A percentile compares a stretch with the other conserved stretches of the same genome.
Conservation (phyloP, 2,888 invertebrate species). For the Thalpophila matura region DNA sequence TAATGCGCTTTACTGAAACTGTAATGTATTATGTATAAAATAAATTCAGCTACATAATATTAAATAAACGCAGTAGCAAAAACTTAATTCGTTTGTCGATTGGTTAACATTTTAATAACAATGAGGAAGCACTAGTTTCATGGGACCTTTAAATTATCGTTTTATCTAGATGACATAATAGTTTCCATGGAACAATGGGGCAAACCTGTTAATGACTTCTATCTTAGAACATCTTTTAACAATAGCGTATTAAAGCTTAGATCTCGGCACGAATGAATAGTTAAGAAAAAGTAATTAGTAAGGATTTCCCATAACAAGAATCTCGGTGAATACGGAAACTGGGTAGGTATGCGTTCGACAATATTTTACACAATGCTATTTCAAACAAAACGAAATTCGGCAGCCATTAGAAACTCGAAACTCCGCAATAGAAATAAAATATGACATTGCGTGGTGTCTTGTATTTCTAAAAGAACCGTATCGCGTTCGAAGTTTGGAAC, state of each 20-base stretch:
- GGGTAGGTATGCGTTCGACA: slow-evolving; percentile 33
- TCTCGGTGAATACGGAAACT: slow-evolving; percentile 43
- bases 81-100: slow-evolving; percentile 64
- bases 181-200: slow-evolving; percentile 65
- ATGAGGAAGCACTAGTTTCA: slow-evolving; percentile 69
- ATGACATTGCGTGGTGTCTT: slow-evolving; percentile 48
- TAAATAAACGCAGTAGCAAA: slow-evolving; percentile 42
- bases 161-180: slow-evolving; percentile 68
- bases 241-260: slow-evolving; percentile 63
- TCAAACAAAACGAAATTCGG: slow-evolving; percentile 51
- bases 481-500: slow-evolving; percentile 47
- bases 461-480: slow-evolving; percentile 37
- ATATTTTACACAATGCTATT: slow-evolving; percentile 57
- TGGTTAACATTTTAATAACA: slow-evolving; percentile 66
- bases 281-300: slow-evolving; percentile 42
- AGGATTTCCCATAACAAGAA: slow-evolving; percentile 54
- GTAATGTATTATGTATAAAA: slow-evolving; percentile 33
- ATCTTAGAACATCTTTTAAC: slow-evolving; percentile 62
- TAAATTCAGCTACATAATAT: slow-evolving; percentile 1
- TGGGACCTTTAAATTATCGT: slow-evolving; percentile 58
- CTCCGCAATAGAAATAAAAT: slow-evolving; percentile 42
- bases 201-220: slow-evolving; percentile 52
- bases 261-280: slow-evolving; percentile 54
- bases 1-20: slow-evolving; percentile 30
- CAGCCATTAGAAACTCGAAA: slow-evolving; percentile 61